A percentile compares a stretch with the other conserved stretches of the same genome.
Evolutionary conservation across 2,113 vertebrate species (phyloP).

Genomic region (Aplodontia rufa): DNA sequence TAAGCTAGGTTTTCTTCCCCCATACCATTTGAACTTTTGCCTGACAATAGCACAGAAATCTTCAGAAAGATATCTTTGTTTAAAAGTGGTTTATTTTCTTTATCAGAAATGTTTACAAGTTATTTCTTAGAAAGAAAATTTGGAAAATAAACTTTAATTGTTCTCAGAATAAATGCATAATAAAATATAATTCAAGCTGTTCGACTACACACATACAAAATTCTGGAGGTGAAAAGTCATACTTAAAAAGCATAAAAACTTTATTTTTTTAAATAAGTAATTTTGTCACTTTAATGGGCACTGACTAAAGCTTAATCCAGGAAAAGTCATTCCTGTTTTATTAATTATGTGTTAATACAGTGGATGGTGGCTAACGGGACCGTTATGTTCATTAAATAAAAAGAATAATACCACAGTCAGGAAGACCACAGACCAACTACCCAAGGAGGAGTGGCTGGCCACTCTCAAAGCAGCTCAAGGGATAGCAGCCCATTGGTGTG

Average conservation of each 20-base stretch:
- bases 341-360: constrained; percentile 59
- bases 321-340: constrained; percentile 62
- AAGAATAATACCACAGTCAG: background rate
- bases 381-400: constrained; percentile 33
- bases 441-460: background rate
- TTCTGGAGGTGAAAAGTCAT: constrained; percentile 29
- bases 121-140: background rate
- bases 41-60: background rate
- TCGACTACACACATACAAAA: background rate
- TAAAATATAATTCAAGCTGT: constrained; percentile 38
- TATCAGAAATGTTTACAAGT: constrained; percentile 17
- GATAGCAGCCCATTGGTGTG: rapidly evolving
- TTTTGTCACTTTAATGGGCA: constrained; percentile 37
- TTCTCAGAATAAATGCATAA: constrained; percentile 42
- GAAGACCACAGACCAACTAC: background rate
- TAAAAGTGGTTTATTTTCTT: background rate
- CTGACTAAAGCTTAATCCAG: constrained; percentile 52
- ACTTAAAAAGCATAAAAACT: constrained; percentile 56
- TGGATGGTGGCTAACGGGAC: background rate
- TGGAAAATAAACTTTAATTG: constrained; percentile 42
- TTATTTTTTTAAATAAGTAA: constrained; percentile 21
- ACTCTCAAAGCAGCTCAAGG: background rate
- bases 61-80: constrained; percentile 23
- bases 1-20: background rate
- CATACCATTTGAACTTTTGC: background rate